Evolutionary conservation across 2,797 vertebrate genomes (phyloP).

Genomic region (Cossypha heuglini): DNA sequence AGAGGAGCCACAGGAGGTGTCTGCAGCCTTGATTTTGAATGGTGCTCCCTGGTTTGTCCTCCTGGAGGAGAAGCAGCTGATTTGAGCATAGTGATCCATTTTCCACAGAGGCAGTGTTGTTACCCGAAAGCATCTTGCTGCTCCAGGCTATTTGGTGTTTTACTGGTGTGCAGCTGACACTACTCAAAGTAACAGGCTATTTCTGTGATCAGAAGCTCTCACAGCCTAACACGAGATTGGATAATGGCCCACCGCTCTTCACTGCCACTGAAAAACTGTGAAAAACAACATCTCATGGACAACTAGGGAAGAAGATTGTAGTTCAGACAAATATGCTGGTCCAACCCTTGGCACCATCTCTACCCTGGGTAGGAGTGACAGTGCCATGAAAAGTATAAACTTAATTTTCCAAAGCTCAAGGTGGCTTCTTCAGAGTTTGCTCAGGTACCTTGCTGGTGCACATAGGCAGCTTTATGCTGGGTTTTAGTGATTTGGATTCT

Average conservation of each 20-base stretch:
- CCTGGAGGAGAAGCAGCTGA: neutral
- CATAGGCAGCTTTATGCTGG: neutral
- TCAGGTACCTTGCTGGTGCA: neutral
- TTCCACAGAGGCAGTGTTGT: neutral
- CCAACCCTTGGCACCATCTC: neutral
- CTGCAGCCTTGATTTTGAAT: neutral
- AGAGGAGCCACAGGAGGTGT: neutral
- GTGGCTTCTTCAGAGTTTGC: neutral
- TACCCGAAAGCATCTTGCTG: neutral
- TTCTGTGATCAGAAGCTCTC: neutral
- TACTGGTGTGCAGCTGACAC: neutral
- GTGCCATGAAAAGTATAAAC: neutral
- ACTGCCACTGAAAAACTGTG: neutral
- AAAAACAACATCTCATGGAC: neutral
- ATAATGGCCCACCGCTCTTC: neutral
- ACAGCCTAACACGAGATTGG: fast-evolving
- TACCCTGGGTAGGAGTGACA: neutral
- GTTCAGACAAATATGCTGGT: neutral
- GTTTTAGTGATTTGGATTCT: neutral
- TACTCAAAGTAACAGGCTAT: neutral
- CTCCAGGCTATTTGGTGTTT: neutral
- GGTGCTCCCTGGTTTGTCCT: neutral
- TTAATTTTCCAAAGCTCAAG: neutral
- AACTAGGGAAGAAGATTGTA: neutral
- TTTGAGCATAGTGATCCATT: neutral